These are phyloP conservation scores for Plagiodera versicolora DNA, from an alignment of 2,888 invertebrate species.

Conservation along the genomic window DNA sequence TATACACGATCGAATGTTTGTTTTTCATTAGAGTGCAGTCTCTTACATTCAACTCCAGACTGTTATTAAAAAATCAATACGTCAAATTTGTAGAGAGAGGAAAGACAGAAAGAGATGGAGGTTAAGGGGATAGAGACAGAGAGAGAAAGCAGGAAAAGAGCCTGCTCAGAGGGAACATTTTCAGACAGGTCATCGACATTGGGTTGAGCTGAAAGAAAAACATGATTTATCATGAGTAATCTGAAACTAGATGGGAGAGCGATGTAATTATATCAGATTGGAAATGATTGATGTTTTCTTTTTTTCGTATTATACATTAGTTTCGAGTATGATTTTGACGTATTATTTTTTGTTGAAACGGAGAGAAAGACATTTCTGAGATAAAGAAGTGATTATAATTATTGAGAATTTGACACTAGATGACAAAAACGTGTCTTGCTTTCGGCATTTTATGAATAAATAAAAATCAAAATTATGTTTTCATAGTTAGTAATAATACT, in stretches of 20 bases:
- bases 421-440: no score
- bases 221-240: conserved; percentile 44
- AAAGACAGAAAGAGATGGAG: conserved; percentile 13
- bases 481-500: no score
- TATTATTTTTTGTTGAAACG: conserved; percentile 11
- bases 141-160: conserved; percentile 12
- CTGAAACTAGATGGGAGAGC: conserved; percentile 40
- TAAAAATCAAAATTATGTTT: no score
- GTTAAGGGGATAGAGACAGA: no score
- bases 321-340: conserved; percentile 19
- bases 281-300: conserved; percentile 32
- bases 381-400: no score
- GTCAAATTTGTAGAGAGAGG: conserved; percentile 36
- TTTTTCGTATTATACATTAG: conserved; percentile 17
- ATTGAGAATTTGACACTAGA: no score
- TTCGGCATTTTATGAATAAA: no score
- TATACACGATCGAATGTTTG: conserved; percentile 24
- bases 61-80: conserved; percentile 43
- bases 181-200: conserved; percentile 41
- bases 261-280: conserved; percentile 36
- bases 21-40: conserved; percentile 27
- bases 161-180: conserved; percentile 34
- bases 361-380: no score
- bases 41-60: conserved; percentile 19
- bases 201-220: conserved; percentile 26